Percentiles rank a stretch among this genome's conserved stretches.
These are phyloP conservation scores for Protula sp. DNA, from an alignment of 2,888 invertebrate species.

Conservation along the genomic window DNA sequence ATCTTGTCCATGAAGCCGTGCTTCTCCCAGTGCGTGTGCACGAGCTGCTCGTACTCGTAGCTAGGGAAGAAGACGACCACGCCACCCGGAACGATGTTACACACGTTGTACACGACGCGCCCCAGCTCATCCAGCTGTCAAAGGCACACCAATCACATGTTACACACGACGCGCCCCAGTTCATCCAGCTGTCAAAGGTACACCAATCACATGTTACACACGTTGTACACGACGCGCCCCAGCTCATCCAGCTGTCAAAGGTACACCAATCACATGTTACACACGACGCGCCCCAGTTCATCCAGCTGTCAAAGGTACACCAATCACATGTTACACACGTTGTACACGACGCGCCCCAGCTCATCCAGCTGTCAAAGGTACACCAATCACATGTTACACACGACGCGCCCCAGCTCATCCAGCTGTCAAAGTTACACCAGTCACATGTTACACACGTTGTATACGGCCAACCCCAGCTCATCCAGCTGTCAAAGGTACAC, in stretches of 20 bases:
- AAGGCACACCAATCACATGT: constrained; percentile 64
- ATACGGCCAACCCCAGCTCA: constrained; percentile 62
- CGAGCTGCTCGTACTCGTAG: constrained; percentile 76
- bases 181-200: constrained; percentile 62
- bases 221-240: constrained; percentile 68
- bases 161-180: constrained; percentile 65
- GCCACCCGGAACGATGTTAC: constrained; percentile 78
- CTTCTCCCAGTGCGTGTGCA: constrained; percentile 62
- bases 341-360: constrained; percentile 65
- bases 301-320: constrained; percentile 64
- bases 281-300: constrained; percentile 62
- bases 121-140: constrained; percentile 63
- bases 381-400: constrained; percentile 75
- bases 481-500: constrained; percentile 62
- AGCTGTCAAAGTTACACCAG: constrained; percentile 63
- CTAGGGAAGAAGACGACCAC: constrained; percentile 91
- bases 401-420: constrained; percentile 62
- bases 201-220: constrained; percentile 72
- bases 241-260: constrained; percentile 61
- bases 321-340: constrained; percentile 72
- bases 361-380: constrained; percentile 60
- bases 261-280: constrained; percentile 69
- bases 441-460: constrained; percentile 72
- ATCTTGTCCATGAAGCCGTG: constrained; percentile 66
- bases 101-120: constrained; percentile 69